Conservation (phyloP, 2,113 vertebrate genomes). For the Benitochromis conjunctus region DNA sequence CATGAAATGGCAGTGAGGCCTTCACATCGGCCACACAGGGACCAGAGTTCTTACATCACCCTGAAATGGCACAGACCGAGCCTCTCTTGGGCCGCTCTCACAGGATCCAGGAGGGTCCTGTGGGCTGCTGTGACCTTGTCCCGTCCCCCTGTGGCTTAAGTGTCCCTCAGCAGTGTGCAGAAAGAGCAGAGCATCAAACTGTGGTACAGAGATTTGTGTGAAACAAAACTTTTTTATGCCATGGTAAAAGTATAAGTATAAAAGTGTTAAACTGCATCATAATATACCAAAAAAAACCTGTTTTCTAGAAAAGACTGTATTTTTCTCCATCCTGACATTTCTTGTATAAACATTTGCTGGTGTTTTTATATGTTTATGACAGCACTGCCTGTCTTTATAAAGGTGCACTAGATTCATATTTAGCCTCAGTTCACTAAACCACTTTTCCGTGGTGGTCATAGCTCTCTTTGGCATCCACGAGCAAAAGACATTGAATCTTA, state of each 20-base stretch:
- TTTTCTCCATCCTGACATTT: neutral
- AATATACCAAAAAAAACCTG: neutral
- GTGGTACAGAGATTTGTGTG: neutral
- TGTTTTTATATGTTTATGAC: neutral
- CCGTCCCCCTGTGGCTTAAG: neutral
- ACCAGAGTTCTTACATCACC: constrained; percentile 36
- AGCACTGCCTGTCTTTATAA: neutral
- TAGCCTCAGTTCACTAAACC: neutral
- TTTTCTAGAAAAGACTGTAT: neutral
- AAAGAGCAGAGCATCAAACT: neutral
- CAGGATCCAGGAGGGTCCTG: neutral
- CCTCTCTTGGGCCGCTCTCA: neutral
- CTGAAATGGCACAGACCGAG: constrained; percentile 46
- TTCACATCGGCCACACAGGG: constrained; percentile 34
- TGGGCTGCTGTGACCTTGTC: constrained; percentile 21
- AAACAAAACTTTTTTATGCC: neutral
- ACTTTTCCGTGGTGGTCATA: neutral
- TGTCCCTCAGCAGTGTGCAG: neutral
- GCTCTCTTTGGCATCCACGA: neutral
- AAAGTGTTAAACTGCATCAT: neutral
- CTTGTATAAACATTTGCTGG: neutral
- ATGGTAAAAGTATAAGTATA: neutral
- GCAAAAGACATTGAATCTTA: neutral
- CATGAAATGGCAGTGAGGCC: constrained; percentile 67
- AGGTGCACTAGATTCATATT: neutral